Conservation (phyloP, 2,797 vertebrate genomes). For the Diplodus sargus region DNA sequence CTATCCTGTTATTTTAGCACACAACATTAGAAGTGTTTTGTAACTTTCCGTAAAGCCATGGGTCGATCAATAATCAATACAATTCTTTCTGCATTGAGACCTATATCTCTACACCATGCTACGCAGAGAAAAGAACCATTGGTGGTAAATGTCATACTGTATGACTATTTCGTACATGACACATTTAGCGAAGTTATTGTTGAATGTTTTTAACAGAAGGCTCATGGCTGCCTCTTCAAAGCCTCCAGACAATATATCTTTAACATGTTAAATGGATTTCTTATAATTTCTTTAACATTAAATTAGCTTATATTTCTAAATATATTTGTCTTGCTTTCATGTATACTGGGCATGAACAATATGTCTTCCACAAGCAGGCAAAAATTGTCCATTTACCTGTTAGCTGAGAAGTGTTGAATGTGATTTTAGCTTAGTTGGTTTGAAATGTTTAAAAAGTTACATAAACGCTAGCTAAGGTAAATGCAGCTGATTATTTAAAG, state of each 20-base stretch:
- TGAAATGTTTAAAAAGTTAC: not conserved
- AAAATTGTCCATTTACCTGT: not conserved
- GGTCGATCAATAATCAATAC: not conserved
- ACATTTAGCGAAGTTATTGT: not conserved
- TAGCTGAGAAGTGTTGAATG: not conserved
- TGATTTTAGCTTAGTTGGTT: not conserved
- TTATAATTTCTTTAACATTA: not conserved
- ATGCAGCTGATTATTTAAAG: not conserved
- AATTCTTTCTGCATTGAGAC: no score
- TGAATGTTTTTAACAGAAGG: not conserved
- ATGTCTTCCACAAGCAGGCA: not conserved
- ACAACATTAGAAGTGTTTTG: not conserved
- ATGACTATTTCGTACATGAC: not conserved
- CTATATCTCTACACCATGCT: not conserved
- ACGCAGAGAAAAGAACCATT: not conserved
- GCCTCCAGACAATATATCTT: no score
- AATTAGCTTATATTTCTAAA: not conserved
- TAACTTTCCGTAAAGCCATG: not conserved
- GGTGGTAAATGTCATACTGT: not conserved
- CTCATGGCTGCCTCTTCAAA: no score
- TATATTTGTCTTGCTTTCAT: not conserved
- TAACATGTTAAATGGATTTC: not conserved
- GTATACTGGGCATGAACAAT: not conserved
- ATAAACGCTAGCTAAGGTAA: not conserved
- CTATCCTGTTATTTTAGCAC: conserved; percentile 1